Evolutionary conservation across 2,888 invertebrate genomes (phyloP).

Genomic region (Limnephilus auricula): DNA sequence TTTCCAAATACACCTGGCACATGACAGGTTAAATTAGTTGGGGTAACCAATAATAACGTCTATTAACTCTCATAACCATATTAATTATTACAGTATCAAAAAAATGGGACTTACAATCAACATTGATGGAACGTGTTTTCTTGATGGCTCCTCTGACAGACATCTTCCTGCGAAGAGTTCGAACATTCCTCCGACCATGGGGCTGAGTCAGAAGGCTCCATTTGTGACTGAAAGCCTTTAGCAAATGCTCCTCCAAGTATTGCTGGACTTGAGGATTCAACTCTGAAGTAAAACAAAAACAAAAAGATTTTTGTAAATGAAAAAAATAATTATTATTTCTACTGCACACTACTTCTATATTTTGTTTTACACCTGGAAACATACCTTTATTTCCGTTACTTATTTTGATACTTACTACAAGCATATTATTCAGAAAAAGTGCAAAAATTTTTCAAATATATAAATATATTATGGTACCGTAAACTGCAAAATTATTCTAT

Average conservation of each 20-base stretch:
- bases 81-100: not conserved
- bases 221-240: slow-evolving; percentile 88
- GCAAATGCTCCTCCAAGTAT: slow-evolving; percentile 90
- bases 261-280: slow-evolving; percentile 89
- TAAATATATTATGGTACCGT: too few species aligned
- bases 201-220: slow-evolving; percentile 80
- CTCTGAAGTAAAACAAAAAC: slow-evolving; percentile 74
- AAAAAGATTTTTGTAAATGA: not conserved
- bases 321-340: too few species aligned
- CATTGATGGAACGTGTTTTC: slow-evolving; percentile 94
- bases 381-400: too few species aligned
- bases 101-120: slow-evolving; percentile 83
- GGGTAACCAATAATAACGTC: too few species aligned
- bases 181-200: slow-evolving; percentile 75
- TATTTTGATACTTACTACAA: too few species aligned
- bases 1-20: too few species aligned
- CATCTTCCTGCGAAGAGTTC: slow-evolving; percentile 84
- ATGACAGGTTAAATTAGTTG: not conserved
- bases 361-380: not conserved
- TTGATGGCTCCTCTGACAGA: slow-evolving; percentile 95
- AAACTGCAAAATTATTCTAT: not conserved
- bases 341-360: not conserved
- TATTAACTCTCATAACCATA: not conserved
- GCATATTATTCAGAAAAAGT: not conserved
- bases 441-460: not conserved